Conservation (phyloP, 2,888 invertebrate genomes). For the Drosophila paranaensis region DNA sequence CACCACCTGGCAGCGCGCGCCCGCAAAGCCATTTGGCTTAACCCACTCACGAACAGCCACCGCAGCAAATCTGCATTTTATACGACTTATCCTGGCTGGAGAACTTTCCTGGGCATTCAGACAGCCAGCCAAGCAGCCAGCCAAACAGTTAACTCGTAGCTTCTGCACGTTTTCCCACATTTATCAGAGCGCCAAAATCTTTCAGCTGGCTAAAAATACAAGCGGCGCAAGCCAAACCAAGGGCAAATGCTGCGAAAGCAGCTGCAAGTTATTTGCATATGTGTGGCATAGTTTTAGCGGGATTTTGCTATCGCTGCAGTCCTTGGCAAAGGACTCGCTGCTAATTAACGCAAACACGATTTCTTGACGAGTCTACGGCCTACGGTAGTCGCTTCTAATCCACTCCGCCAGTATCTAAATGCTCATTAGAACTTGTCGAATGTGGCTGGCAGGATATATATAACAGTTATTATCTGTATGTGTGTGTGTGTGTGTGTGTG, state of each 20-base stretch:
- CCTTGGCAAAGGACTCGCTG: slow-evolving; percentile 1
- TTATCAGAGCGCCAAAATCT: slow-evolving; percentile 64
- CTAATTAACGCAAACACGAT: slow-evolving; percentile 39
- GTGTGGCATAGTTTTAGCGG: slow-evolving; percentile 1
- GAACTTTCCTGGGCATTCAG: slow-evolving; percentile 19
- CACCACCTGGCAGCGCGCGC: neutral
- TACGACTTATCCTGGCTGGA: slow-evolving; percentile 23
- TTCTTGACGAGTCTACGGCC: neutral
- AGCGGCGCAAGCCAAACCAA: slow-evolving; percentile 31
- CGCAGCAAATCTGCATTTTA: slow-evolving; percentile 68
- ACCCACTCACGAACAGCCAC: slow-evolving; percentile 45
- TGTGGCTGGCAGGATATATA: neutral
- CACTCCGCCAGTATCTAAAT: neutral
- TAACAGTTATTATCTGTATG: neutral
- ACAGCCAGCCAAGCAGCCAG: neutral
- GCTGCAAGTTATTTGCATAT: slow-evolving; percentile 62
- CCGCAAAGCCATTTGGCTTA: slow-evolving; percentile 41
- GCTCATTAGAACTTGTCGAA: slow-evolving; percentile 32
- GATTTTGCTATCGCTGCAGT: slow-evolving; percentile 15
- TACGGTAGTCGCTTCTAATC: neutral
- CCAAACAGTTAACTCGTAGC: slow-evolving; percentile 38
- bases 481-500: neutral
- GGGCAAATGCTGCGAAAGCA: slow-evolving; percentile 30
- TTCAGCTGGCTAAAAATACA: slow-evolving; percentile 43
- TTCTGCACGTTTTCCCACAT: slow-evolving; percentile 76